Evolutionary conservation across 1,140 invertebrate genomes (phyloP).

Genomic region (Elymnias hypermnestra): DNA sequence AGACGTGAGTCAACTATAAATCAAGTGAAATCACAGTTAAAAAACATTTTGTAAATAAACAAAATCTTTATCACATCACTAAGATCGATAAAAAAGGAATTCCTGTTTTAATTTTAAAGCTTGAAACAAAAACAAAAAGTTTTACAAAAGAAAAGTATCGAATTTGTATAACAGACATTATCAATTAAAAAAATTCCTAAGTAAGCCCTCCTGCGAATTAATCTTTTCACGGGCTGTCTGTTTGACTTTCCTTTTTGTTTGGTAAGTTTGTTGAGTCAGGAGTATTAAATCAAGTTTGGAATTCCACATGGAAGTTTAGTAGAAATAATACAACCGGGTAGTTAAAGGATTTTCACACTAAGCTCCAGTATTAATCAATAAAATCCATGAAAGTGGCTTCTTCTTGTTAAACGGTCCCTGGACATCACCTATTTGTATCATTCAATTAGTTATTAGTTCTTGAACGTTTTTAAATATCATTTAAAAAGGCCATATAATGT

Average conservation of each 20-base stretch:
- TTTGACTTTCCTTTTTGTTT: constrained; percentile 20
- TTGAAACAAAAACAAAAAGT: not conserved
- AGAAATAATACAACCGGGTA: too few relatives aligned
- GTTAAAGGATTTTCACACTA: too few relatives aligned
- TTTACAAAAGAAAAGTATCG: not conserved
- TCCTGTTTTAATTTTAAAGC: not conserved
- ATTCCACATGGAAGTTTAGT: too few relatives aligned
- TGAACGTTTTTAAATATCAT: too few relatives aligned
- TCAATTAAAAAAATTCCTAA: constrained; percentile 16
- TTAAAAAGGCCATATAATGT: too few relatives aligned
- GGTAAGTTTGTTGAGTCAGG: constrained; percentile 9
- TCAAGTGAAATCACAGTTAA: too few relatives aligned
- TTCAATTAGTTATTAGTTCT: too few relatives aligned
- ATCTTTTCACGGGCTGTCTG: constrained; percentile 16
- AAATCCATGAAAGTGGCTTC: too few relatives aligned
- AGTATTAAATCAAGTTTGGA: constrained; percentile 17
- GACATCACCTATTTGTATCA: too few relatives aligned
- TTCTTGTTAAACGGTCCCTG: too few relatives aligned
- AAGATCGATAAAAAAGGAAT: not conserved
- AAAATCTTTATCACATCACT: not conserved
- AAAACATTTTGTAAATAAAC: not conserved
- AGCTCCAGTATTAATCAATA: too few relatives aligned
- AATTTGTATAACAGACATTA: constrained; percentile 8
- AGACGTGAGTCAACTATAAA: too few relatives aligned
- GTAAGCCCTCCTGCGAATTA: constrained; percentile 10